Conservation (phyloP, 2,113 vertebrate genomes). For the Sinosuthora webbiana region DNA sequence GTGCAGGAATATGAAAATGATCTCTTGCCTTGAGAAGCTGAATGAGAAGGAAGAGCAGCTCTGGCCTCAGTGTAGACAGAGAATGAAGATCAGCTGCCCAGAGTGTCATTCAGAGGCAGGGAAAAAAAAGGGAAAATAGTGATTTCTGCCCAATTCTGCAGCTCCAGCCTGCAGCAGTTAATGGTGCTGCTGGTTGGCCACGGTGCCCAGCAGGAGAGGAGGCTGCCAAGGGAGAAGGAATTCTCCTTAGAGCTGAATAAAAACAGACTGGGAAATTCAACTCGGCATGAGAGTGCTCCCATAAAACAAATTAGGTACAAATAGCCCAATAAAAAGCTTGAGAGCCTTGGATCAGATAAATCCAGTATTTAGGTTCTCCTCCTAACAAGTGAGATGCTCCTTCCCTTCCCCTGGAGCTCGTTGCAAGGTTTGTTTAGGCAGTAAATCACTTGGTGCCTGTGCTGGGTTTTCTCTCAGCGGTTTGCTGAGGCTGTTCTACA, state of each 20-base stretch:
- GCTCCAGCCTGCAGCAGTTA: not conserved
- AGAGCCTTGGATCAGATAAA: slow-evolving; percentile 35
- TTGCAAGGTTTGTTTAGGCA: not conserved
- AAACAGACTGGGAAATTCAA: slow-evolving; percentile 7
- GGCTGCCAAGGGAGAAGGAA: slow-evolving; percentile 62
- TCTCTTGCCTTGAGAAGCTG: not conserved
- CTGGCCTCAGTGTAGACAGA: not conserved
- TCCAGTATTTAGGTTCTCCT: not conserved
- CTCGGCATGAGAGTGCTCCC: not conserved
- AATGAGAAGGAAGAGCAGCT: not conserved
- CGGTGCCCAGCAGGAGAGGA: slow-evolving; percentile 38
- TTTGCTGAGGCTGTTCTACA: not conserved
- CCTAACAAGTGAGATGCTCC: not conserved
- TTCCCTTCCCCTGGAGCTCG: not conserved
- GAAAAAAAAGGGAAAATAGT: not conserved
- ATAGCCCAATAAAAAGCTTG: slow-evolving; percentile 41
- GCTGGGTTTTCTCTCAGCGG: not conserved
- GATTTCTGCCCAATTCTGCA: slow-evolving; percentile 58
- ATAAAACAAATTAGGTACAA: slow-evolving; percentile 35
- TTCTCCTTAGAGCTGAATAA: not conserved
- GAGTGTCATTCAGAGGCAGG: not conserved
- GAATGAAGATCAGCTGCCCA: not conserved
- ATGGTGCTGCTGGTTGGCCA: not conserved
- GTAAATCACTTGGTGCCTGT: not conserved
- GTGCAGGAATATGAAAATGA: not conserved